Evolutionary conservation across 2,113 vertebrate species (phyloP), one percentile per base, ranked within the genome.

Genomic region (Cochlearius cochlearius): DNA sequence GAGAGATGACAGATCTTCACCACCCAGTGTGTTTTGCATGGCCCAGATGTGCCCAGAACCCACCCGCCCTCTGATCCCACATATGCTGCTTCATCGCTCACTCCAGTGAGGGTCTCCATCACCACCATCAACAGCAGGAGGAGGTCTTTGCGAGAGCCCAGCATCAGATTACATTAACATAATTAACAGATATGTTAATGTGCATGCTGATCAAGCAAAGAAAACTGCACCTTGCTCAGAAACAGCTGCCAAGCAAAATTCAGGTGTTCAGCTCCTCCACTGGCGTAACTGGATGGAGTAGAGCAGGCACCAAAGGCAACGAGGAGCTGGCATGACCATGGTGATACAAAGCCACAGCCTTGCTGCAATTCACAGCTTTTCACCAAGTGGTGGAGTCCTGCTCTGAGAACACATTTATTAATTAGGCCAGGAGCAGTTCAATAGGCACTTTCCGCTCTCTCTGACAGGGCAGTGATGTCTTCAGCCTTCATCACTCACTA

Each of bases 221-320:
- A 80, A 68, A 60, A 87, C 5, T 6, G 15, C 55, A 43, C 26
- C 53, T 77, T 80, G 59, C 38, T 64, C 81, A 41, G 47, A 85
- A 91, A 90, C 9, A 88, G 66, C 0, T 0, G 0, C 67, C 47
- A 60, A 39, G 50, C 22, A 77, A 84, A 80, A 73, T 32, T 43
- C 50, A 56, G 74, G 36, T 3, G 2, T 56, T 69, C 53, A 11
- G 36, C 68, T 49, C 13, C 68, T 69, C 59, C 0, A 0, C 10
- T 17, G 39, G 30, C 29, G 20, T 7, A 66, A 75, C 75, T 2
- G 15, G 36, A 69, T 21, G 25, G 43, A 87, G 49, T 10, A 47
- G 43, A 43, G 30, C 4, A 3, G 84, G 58, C n/a, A 59, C 8
- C 75, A 83, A 71, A 86, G 69, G 15, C 47, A 69, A n/a, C 0